Evolutionary conservation across 2,113 vertebrate species (phyloP), one percentile per base, ranked within the genome.

Genomic region (Vulpes vulpes): DNA sequence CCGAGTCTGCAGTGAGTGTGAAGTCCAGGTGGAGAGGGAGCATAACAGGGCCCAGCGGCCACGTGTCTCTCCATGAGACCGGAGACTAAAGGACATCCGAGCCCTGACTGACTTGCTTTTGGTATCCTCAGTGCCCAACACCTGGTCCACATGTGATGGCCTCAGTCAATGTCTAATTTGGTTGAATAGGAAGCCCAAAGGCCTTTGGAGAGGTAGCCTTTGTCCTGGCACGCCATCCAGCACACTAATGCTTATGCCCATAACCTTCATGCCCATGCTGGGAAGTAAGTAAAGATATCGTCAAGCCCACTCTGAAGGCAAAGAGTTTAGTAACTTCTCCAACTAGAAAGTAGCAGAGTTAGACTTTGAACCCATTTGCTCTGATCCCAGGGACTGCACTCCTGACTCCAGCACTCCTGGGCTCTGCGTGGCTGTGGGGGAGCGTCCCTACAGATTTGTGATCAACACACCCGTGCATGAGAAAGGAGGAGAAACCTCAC

Each of bases 1-100:
- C 20, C 57, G 53, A 0, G 2, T 27, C 67, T 74, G 55, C 2
- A 0, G 27, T 3, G 12, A 3, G 2, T n/a, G 14, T 19, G 32
- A 53, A 11, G 1, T 32, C 5, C 49, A 25, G 5, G 49, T 9
- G 19, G 25, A 25, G 53, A 25, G 0, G 32, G 10, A 11, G n/a
- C 30, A 35, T 2, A 59, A 27, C 0, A 2, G 30, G 59, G 65
- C 71, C 8, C 32, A 23, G 51, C 30, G 16, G 8, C 3, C 1
- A 9, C 5, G 35, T 74, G 10, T 49, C 14, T 76, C 27, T 32
- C 23, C n/a, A 9, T 43, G 30, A 3, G 80, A 19, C 30, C 32
- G 43, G 79, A 35, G 2, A 16, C 38, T n/a, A 19, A 38, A 0
- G 0, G 53, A 49, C 32, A 8, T 7, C 30, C 9, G 5, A 62